Percentiles rank a stretch among this genome's conserved stretches.
These are phyloP conservation scores for Mya arenaria DNA, from an alignment of 1,140 invertebrate genomes.

Conservation along the genomic window DNA sequence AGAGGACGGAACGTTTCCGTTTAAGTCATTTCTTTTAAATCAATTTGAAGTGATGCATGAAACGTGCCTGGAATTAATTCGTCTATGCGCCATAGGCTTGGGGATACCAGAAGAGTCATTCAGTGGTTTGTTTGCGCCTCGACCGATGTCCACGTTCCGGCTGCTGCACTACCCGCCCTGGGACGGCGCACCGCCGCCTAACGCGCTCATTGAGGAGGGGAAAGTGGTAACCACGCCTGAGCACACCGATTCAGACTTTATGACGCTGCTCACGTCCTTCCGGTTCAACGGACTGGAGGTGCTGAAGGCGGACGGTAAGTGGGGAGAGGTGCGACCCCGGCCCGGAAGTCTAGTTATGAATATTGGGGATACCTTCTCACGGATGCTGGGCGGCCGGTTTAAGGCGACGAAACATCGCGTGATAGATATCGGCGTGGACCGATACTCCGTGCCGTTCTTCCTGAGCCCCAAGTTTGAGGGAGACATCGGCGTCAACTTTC, in stretches of 20 bases:
- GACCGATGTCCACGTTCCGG: conserved; percentile 66
- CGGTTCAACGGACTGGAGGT: conserved; percentile 68
- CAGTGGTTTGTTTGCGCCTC: conserved; percentile 58
- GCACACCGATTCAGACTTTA: conserved; percentile 69
- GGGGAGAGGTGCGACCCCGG: conserved; percentile 61
- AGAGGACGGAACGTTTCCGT: conserved; percentile 26
- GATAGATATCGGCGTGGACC: conserved; percentile 64
- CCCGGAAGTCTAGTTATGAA: conserved; percentile 72
- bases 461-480: conserved; percentile 63
- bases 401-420: conserved; percentile 71
- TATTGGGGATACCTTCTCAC: conserved; percentile 69
- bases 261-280: conserved; percentile 70
- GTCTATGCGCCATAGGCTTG: conserved; percentile 60
- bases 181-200: conserved; percentile 51
- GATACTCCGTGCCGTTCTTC: conserved; percentile 71
- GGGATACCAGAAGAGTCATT: conserved; percentile 68
- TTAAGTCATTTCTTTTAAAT: conserved; percentile 4
- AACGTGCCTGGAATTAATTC: conserved; percentile 65
- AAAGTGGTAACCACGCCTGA: conserved; percentile 64
- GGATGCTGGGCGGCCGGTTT: conserved; percentile 65
- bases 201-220: conserved; percentile 60
- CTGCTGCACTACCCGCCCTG: conserved; percentile 71
- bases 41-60: conserved; percentile 59
- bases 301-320: conserved; percentile 52
- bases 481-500: conserved; percentile 62